Conservation (phyloP, 2,888 invertebrate genomes). For the Hypomecis atomaria region DNA sequence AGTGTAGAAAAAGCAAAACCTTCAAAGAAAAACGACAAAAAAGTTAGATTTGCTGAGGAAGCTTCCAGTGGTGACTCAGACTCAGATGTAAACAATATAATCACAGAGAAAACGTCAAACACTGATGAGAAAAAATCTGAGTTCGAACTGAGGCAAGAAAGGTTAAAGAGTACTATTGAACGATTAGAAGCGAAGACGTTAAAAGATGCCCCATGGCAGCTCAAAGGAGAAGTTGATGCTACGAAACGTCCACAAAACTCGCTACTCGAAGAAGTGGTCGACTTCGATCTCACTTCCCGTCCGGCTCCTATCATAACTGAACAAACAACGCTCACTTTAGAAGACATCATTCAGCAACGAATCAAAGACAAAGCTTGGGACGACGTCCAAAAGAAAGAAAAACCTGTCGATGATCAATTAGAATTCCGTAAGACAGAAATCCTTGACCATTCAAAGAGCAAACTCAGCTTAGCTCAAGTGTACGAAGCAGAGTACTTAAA, state of each 20-base stretch:
- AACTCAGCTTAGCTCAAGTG: constrained; percentile 95
- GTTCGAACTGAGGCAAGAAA: constrained; percentile 90
- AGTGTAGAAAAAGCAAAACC: constrained; percentile 47
- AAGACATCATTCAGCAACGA: constrained; percentile 95
- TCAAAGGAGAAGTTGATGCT: constrained; percentile 95
- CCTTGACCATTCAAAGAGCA: constrained; percentile 97
- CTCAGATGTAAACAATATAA: constrained; percentile 51
- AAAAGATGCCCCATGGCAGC: constrained; percentile 95
- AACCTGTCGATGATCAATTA: constrained; percentile 91
- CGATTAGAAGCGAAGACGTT: constrained; percentile 90
- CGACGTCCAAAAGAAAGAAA: constrained; percentile 94
- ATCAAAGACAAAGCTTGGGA: constrained; percentile 98
- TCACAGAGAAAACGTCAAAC: constrained; percentile 38
- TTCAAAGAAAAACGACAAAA: constrained; percentile 52
- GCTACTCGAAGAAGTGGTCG: constrained; percentile 94
- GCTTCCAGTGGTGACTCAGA: constrained; percentile 57
- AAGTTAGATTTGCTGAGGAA: constrained; percentile 63
- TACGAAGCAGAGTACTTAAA: constrained; percentile 95
- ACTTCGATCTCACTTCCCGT: constrained; percentile 93
- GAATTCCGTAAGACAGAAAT: constrained; percentile 95
- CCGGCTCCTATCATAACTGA: constrained; percentile 97
- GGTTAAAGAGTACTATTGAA: constrained; percentile 87
- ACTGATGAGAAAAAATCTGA: constrained; percentile 84
- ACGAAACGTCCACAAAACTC: constrained; percentile 94
- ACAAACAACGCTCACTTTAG: constrained; percentile 93